Conservation (phyloP, 1,140 invertebrate species). For the Hermetia illucens region DNA sequence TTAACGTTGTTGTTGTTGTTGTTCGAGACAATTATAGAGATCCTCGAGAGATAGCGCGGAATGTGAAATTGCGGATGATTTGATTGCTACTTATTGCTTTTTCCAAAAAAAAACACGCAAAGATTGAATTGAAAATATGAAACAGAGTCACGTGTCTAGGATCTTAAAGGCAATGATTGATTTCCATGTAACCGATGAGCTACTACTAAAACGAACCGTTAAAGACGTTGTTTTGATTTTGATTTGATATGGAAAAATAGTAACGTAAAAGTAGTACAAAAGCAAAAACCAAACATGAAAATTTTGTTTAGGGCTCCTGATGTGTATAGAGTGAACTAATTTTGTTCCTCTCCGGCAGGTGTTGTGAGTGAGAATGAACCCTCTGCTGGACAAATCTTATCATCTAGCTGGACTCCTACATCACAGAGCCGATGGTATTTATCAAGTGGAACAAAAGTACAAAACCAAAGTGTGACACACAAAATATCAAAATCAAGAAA, state of each 20-base stretch:
- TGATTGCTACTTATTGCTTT: too few relatives aligned
- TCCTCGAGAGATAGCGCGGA: too few relatives aligned
- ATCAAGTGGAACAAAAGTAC: slow-evolving; percentile 1
- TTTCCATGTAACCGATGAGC: too few relatives aligned
- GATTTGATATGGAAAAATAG: background rate
- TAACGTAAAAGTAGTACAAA: background rate
- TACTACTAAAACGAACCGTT: too few relatives aligned
- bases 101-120: too few relatives aligned
- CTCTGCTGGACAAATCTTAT: background rate
- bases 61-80: too few relatives aligned
- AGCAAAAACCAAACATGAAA: background rate
- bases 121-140: too few relatives aligned
- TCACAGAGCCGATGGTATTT: slow-evolving; percentile 4
- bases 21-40: too few relatives aligned
- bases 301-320: slow-evolving; percentile 17
- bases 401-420: slow-evolving; percentile 1
- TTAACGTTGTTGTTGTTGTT: too few relatives aligned
- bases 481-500: background rate
- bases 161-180: too few relatives aligned
- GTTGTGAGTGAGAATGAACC: slow-evolving; percentile 10
- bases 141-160: too few relatives aligned
- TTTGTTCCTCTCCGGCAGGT: slow-evolving; percentile 34
- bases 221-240: too few relatives aligned
- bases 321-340: slow-evolving; percentile 32
- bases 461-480: slow-evolving; percentile 2